These are phyloP conservation scores for Rhizomys pruinosus DNA, from an alignment of 2,113 vertebrate genomes.

Conservation along the genomic window DNA sequence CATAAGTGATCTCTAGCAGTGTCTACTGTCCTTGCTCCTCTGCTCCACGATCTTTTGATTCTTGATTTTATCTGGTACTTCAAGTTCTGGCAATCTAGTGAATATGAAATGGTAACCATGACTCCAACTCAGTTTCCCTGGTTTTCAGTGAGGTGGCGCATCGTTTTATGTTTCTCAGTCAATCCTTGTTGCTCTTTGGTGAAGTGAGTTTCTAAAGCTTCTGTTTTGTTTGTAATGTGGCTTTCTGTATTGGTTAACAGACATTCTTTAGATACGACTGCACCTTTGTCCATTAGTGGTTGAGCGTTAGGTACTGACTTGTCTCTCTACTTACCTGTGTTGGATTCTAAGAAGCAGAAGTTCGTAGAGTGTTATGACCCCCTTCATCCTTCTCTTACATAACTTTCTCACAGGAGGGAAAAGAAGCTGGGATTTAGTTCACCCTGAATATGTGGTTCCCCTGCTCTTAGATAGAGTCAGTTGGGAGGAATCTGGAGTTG, in stretches of 20 bases:
- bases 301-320: neutral
- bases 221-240: neutral
- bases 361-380: neutral
- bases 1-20: neutral
- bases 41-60: neutral
- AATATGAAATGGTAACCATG: neutral
- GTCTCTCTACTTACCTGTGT: constrained; percentile 22
- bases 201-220: constrained; percentile 19
- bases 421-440: constrained; percentile 36
- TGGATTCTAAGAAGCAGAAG: constrained; percentile 2
- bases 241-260: constrained; percentile 8
- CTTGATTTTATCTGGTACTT: neutral
- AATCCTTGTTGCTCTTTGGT: neutral
- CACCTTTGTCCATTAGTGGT: neutral
- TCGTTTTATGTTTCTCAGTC: neutral
- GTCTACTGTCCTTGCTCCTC: neutral
- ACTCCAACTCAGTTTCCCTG: neutral
- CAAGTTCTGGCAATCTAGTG: neutral
- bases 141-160: neutral
- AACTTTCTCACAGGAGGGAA: constrained; percentile 26
- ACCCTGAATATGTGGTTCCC: constrained; percentile 6
- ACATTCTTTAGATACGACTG: neutral
- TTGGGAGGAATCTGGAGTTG: constrained; percentile 76
- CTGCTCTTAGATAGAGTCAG: neutral
- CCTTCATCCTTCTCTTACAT: constrained; percentile 25